Base-by-base conservation (phyloP, 2,888 invertebrate species). In the Ormyrus thymus region DNA sequence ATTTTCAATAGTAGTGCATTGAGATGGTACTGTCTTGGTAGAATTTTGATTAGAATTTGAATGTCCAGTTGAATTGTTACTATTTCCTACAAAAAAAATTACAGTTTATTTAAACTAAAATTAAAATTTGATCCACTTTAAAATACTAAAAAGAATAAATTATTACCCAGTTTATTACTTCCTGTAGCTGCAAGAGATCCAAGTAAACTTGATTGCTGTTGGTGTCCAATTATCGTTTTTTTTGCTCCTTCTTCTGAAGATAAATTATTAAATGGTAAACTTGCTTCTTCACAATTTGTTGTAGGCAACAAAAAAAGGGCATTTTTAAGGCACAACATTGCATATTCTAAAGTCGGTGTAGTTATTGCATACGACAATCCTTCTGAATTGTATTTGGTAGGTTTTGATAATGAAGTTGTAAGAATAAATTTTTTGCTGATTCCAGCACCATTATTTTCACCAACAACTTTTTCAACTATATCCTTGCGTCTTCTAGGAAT, bases 331-430 rank as follows among this genome's bases (percentile, higher is more conserved):
- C 98, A 98, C 46, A 97, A 90, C 0, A 95, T 94, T 5, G 96
- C 97, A 92, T 98, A 98, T 91, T 97, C 97, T 84, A 98, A 90
- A 7, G 96, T 96, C 7, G 97, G 93, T 69, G 95, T 95, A 15
- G 97, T 97, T 83, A 97, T 95, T 1, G 97, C 97, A 86, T 95
- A 95, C 0, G 96, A 95, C 85, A 95, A 94, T 70, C 94, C 93
- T 82, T 93, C 92, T 8, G 91, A 90, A 83, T 92, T 91, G 84
- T 92, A 92, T 84, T 91, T 92, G 83, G 91, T 91, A 84, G 92
- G 92, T 81, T 91, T 92, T 8, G 92, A 92, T 73, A 92, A 86
- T 82, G 90, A 90, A 46, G 92, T 91, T 1, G 92, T 91, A 29
- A 95, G 87, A 75, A 95, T 91, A 13, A 94, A 91, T 89, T 94